Evolutionary conservation across 2,888 invertebrate species (phyloP).

Genomic region (Meteorus cinctellus): DNA sequence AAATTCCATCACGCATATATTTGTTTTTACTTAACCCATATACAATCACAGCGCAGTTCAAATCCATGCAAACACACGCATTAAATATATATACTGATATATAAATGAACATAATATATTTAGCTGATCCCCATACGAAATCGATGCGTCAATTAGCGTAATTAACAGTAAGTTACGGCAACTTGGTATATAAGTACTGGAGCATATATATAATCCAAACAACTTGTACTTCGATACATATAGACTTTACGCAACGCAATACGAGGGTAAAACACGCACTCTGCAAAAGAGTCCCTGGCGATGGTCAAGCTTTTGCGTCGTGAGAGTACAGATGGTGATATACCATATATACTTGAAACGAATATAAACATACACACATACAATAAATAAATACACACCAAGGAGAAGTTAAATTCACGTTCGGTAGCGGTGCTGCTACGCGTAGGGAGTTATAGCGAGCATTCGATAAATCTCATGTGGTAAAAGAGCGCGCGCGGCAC

Average conservation of each 20-base stretch:
- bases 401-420: conserved; percentile 13
- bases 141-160: conserved; percentile 61
- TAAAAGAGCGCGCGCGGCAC: conserved; percentile 29
- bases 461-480: conserved; percentile 39
- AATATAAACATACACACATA: not conserved
- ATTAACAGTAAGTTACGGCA: conserved; percentile 57
- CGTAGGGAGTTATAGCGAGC: conserved; percentile 24
- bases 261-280: conserved; percentile 51
- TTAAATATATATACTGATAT: conserved; percentile 27
- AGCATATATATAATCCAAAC: conserved; percentile 38
- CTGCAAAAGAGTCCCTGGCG: not conserved
- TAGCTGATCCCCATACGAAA: conserved; percentile 44
- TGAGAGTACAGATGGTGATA: conserved; percentile 38
- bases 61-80: not conserved
- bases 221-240: conserved; percentile 41
- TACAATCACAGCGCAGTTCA: not conserved
- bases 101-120: not conserved
- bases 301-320: conserved; percentile 30
- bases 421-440: not conserved
- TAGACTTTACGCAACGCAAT: conserved; percentile 50
- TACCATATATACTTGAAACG: conserved; percentile 14
- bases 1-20: not conserved
- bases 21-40: not conserved
- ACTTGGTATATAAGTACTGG: conserved; percentile 41
- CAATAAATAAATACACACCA: not conserved